Evolutionary conservation across 2,888 invertebrate species (phyloP), one percentile per base, ranked within the genome.

Genomic region (Cabera pusaria): DNA sequence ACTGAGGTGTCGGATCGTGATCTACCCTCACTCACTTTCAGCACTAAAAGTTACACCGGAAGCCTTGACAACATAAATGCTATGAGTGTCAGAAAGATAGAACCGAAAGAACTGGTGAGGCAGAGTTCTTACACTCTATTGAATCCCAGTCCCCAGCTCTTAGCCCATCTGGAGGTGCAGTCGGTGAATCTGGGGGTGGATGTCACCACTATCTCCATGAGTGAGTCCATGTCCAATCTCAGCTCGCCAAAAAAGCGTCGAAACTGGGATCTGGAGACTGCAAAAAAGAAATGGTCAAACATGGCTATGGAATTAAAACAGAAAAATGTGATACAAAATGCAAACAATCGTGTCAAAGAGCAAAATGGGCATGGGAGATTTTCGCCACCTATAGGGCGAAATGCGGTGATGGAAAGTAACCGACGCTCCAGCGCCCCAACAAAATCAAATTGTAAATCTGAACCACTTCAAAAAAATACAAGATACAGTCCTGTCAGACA

Each of bases 101-200:
- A n/a, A n/a, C 43, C 64, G 1, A 58, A 67, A 2, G 75, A 81
- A 50, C 71, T 94, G 35, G 86, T 93, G 5, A 89, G 96, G 29
- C 94, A 94, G 60, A 92, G 93, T 44, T 96, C 96, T 0, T 96
- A 96, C 62, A 94, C 94, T 0, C 74, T 96, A 25, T 92, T 95
- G 0, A 86, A 91, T 9, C 96, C 96, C 0, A 95, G 96, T 61
- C 94, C 95, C 0, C 92, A 93, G 46, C 87, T 96, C 4, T 64
- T 93, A 10, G 93, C 93, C 5, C 92, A 92, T 59, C 77, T 93
- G 25, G 89, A 92, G 66, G 84, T 89, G 47, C 88, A 86, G 45
- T 84, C 88, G 0, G 41, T 82, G 6, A 83, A 63, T 27, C 86
- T 82, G 6, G 90, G 90, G 8, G 69, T 90, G 10, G 89, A 88